Evolutionary conservation across 2,797 vertebrate genomes (phyloP), one percentile per base, ranked within the genome.

Genomic region (Cetoscarus ocellatus): DNA sequence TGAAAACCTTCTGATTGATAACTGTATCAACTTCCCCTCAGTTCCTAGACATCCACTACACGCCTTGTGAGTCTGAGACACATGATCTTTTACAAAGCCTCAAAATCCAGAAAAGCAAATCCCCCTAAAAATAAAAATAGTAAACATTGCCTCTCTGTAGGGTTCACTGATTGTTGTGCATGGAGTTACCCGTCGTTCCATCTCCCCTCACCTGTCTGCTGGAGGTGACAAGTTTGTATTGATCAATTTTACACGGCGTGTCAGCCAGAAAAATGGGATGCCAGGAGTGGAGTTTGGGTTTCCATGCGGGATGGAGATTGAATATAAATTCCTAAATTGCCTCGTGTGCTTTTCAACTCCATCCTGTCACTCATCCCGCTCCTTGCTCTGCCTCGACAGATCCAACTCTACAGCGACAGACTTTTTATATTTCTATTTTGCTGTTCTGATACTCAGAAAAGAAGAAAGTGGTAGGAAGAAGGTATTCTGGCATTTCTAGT

Each of bases 201-300:
- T 84, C 82, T 78, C 67, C 55, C 69, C 70, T 50, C 70, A 61
- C 50, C 77, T 77, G 76, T 78, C 45, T 15, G 52, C 80, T 84
- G 38, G 55, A 67, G 87, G 86, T 91, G 85, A 90, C 83, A 86
- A 69, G 61, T 87, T 84, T 75, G 71, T 84, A 90, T 91, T 89
- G 88, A 92, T 91, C 85, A 81, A 87, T 91, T 89, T 88, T 75
- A 79, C 80, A 87, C 80, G 81, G 68, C 9, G 54, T 88, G 84
- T 88, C 87, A 89, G 75, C 50, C 65, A 73, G 81, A 82, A 81
- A 88, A 87, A 88, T 74, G 66, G 67, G 71, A 87, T 80, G 80
- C 83, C 80, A 83, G 79, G 70, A 82, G 70, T 80, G 68, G 55
- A 61, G 81, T 83, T 84, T 73, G 68, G 73, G 55, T 81, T 89